Evolutionary conservation across 2,113 vertebrate species (phyloP), one percentile per base, ranked within the genome.

Genomic region (Mobula birostris): DNA sequence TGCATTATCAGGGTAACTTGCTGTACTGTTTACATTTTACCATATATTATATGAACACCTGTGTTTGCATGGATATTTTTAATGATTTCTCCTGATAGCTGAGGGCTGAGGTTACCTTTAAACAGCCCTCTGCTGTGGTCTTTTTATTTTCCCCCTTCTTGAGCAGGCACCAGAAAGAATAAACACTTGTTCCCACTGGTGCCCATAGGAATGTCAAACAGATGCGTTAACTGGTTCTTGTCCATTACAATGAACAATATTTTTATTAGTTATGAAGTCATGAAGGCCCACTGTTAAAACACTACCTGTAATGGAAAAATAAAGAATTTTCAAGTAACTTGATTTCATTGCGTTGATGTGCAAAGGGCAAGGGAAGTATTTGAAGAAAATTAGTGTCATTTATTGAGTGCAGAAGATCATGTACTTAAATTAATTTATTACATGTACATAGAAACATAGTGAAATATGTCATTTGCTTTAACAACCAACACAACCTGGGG

Each of bases 1-100:
- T 29, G 90, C 17, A 8, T 36, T 21, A 14, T 88, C 68, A 74
- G 91, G 32, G 32, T 74, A 5, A 32, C 6, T 66, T 72, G 7
- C 36, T 66, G 3, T 27, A n/a, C 48, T 92, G 90, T 93, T 93
- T 93, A 76, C 91, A 76, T 93, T 92, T 93, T 93, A 27, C 32
- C 48, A 93, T 27, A n/a, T 92, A 68, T 2, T 8, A 29, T 93
- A 40, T 27, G 48, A 56, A 21, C 40, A 74, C 29, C 8, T 48
- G 36, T 70, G 29, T 74, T 76, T 12, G 8, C 74, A 93, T 74
- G 11, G 5, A 74, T 12, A 74, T 12, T 15, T 56, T 93, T 27
- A 29, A 87, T 87, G 70, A 56, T 74, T 74, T 40, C 32, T 93
- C 48, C 27, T 93, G n/a, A 63, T 29, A 27, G 29, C 61, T 63